A percentile compares a stretch with the other conserved stretches of the same genome.
phyloP scores from a whole-genome alignment of 2,888 invertebrate genomes.

The Nezara viridula region DNA sequence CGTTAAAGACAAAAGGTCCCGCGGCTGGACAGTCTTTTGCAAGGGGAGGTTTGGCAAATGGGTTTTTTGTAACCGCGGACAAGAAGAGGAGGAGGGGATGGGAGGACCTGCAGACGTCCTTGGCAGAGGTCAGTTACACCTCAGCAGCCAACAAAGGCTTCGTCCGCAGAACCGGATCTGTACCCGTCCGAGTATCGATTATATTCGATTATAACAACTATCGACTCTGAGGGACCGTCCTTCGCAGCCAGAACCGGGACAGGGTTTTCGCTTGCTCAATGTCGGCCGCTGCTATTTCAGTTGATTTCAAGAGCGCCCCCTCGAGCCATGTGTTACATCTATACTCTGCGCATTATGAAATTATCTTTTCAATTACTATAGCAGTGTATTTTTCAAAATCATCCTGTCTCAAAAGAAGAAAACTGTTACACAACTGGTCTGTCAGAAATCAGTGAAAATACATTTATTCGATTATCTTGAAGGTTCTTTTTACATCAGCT shows the following conservation, averaged over 20 bases:
- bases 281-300: constrained; percentile 20
- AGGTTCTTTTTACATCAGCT: too few species aligned
- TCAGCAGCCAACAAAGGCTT: constrained; percentile 49
- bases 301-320: constrained; percentile 37
- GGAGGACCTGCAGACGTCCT: constrained; percentile 32
- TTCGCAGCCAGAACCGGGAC: neutral
- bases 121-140: constrained; percentile 55
- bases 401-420: neutral
- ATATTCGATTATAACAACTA: neutral
- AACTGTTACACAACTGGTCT: neutral
- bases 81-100: neutral
- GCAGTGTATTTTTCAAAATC: neutral
- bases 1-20: neutral
- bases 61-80: constrained; percentile 14
- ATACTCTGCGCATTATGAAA: neutral
- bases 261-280: neutral
- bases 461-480: neutral
- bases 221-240: neutral
- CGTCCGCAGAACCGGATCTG: constrained; percentile 14
- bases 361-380: constrained; percentile 19
- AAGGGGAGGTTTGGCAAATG: constrained; percentile 42
- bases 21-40: neutral
- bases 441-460: neutral
- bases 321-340: constrained; percentile 20
- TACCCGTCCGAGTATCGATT: neutral